Evolutionary conservation across 1,140 invertebrate species (phyloP), one percentile per base, ranked within the genome.

Genomic region (Brachionus calyciflorus): DNA sequence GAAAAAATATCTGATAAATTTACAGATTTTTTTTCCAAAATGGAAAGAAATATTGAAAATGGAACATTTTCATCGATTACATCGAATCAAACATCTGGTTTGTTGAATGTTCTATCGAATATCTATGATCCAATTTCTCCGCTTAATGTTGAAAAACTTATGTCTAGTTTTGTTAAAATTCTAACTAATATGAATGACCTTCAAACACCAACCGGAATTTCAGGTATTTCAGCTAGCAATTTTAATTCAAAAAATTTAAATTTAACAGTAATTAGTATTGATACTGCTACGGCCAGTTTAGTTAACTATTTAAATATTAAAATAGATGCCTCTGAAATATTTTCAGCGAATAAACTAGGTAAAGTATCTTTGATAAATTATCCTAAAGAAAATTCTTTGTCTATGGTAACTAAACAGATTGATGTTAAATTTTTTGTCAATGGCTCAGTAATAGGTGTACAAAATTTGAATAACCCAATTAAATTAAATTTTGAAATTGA

Each of bases 51-150:
- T 4, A 33, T 37, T 19, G 55, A 60, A 37, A 37, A 33, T 60
- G 55, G 55, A 41, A 60, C 26, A n/a, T 40, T 60, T 17, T 33
- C 55, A 3, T 37, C 55, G 17, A 60, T 60, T 9, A 21, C 55
- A 21, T 33, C n/a, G 2, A 19, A 60, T 37, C 55, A 60, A 33
- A 60, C 55, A 60, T 33, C 55, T 33, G n/a, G 30, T 7, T 60
- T 60, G n/a, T 60, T 60, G 55, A 60, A 37, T 60, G 33, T 60
- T 6, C 7, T 60, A 33, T 60, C 55, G 14, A 60, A 60, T 60
- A 0, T 60, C 9, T 60, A 60, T 37, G 28, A 60, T 17, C 55
- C 55, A 5, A 60, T 30, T 5, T 12, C n/a, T 33, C n/a, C 55
- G 12, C 37, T 30, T 12, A 60, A 33, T 17, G 7, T 60, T 17